Evolutionary conservation across 2,797 vertebrate species (phyloP).

Genomic region (Oreortyx pictus): DNA sequence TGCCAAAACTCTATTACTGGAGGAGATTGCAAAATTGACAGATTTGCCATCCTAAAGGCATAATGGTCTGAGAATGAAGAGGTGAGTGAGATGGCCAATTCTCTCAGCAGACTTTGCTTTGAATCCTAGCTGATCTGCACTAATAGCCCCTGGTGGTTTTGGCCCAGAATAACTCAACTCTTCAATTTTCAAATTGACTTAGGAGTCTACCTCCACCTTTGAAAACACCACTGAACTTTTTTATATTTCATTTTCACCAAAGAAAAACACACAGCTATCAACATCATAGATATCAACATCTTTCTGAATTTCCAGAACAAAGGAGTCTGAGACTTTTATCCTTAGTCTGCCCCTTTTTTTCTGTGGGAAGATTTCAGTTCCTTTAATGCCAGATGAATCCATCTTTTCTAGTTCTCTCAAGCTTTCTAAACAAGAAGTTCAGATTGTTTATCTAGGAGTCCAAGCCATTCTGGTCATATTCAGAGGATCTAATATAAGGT

Average conservation of each 20-base stretch:
- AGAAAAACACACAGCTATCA: neutral
- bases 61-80: constrained; percentile 24
- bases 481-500: neutral
- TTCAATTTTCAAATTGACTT: constrained; percentile 33
- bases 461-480: neutral
- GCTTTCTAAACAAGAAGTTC: neutral
- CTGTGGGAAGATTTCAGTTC: neutral
- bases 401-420: neutral
- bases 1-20: constrained; percentile 39
- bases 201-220: neutral
- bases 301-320: neutral
- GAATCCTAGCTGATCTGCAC: neutral
- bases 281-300: neutral
- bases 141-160: neutral
- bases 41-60: constrained; percentile 35
- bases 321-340: neutral
- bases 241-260: neutral
- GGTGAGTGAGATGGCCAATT: neutral
- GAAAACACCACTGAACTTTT: neutral
- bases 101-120: neutral
- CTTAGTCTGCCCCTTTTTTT: neutral
- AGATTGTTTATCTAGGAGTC: neutral
- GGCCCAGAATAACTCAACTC: neutral
- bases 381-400: neutral
- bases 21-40: constrained; percentile 46